Base-by-base conservation (phyloP, 2,113 vertebrate genomes). In the Rhagologus leucostigma region DNA sequence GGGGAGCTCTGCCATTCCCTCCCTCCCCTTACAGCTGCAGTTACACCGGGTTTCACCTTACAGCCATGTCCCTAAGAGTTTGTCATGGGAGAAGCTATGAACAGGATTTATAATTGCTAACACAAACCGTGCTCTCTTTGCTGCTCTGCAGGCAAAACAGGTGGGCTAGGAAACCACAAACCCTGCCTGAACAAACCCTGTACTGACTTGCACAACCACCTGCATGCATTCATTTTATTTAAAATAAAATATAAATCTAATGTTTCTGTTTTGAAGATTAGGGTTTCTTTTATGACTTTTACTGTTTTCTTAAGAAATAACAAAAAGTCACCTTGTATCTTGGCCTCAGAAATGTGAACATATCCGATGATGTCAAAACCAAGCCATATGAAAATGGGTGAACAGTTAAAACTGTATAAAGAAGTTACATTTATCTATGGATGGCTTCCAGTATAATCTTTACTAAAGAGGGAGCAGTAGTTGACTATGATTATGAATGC, bases 11-110 rank as follows among this genome's bases (percentile, higher is more conserved):
- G 52, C 60, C 15, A 0, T 15, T 59, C 29, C 35, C 35, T 46
- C 21, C 2, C 29, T 37, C 19, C 18, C 13, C 27, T 13, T 8
- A 22, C 24, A 63, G n/a, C 60, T 39, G 17, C 39, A 41, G 22
- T 30, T 62, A 53, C 30, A 27, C 76, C 20, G 3, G 16, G 10
- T 46, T 52, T n/a, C 44, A 44, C 26, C 24, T 19, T 10, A 24
- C 32, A 37, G 46, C 53, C 41, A 1, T 7, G 5, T 19, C 26
- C 60, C 76, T 9, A 6, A 11, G 8, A n/a, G 37, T 1, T 20
- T 46, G 55, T 1, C 7, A 18, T 0, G 5, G 12, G 15, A 71
- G 16, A 75, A 46, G 26, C 11, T 3, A 42, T 0, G 3, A 55
- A 73, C 10, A 62, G 47, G 56, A 50, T 44, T 78, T 69, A 18